Percentiles rank a stretch among this genome's conserved stretches.
These are phyloP conservation scores for Stenoptilia bipunctidactyla DNA, from an alignment of 2,888 invertebrate species.

Conservation along the genomic window DNA sequence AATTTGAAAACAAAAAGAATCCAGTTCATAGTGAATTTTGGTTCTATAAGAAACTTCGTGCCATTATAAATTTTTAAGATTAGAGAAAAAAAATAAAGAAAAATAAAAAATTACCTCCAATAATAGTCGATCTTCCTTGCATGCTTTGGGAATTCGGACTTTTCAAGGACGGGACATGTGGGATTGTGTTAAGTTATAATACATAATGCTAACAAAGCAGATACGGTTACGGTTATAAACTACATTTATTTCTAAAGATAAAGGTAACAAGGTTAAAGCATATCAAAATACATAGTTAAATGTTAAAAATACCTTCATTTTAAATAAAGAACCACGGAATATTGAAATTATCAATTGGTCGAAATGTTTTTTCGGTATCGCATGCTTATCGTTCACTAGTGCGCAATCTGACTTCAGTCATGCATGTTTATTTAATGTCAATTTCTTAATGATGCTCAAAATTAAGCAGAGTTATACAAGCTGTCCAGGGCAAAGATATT, in stretches of 20 bases:
- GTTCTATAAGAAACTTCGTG: no score
- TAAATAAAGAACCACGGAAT: no score
- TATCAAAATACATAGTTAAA: neutral
- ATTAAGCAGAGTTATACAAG: no score
- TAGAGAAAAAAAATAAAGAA: slow-evolving; percentile 30
- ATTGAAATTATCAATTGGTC: no score
- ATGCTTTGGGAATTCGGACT: slow-evolving; percentile 46
- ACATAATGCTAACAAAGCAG: neutral
- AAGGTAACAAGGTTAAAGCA: slow-evolving; percentile 7
- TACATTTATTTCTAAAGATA: slow-evolving; percentile 6
- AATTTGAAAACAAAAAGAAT: no score
- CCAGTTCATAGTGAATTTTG: no score
- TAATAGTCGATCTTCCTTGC: slow-evolving; percentile 53
- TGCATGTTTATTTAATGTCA: no score
- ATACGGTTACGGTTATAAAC: slow-evolving; percentile 15
- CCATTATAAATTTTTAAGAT: neutral
- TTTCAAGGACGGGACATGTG: slow-evolving; percentile 26
- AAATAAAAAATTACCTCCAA: slow-evolving; percentile 51
- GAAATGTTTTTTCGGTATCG: no score
- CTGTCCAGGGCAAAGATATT: no score
- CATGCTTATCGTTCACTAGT: no score
- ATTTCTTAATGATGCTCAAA: no score
- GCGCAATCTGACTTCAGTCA: no score
- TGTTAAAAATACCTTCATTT: neutral
- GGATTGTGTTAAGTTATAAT: slow-evolving; percentile 21